Conservation (phyloP, 2,797 vertebrate species). For the Hippocampus kuda region DNA sequence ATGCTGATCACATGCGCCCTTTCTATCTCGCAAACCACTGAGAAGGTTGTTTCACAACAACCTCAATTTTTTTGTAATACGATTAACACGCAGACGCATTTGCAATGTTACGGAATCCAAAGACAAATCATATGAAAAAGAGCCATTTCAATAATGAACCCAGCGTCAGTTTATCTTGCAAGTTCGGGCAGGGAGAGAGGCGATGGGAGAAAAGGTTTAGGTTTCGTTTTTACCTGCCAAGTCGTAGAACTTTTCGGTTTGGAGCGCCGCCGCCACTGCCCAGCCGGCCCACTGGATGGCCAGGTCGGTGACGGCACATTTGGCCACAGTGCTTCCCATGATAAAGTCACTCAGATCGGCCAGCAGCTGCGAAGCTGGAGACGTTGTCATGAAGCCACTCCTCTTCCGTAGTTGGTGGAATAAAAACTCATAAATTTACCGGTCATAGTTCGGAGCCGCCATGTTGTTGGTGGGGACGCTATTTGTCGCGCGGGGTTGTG, state of each 20-base stretch:
- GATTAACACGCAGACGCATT: background rate
- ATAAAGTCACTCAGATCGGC: slow-evolving; percentile 30
- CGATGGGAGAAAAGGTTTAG: background rate
- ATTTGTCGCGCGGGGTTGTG: slow-evolving; percentile 33
- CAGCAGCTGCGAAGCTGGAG: slow-evolving; percentile 9
- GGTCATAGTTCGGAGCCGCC: slow-evolving; percentile 45
- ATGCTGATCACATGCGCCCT: background rate
- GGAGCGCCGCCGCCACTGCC: slow-evolving; percentile 58
- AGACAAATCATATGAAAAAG: background rate
- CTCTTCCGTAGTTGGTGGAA: background rate
- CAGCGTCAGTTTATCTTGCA: background rate
- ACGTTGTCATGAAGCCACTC: slow-evolving; percentile 22
- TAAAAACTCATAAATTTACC: background rate
- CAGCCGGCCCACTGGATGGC: slow-evolving; percentile 68
- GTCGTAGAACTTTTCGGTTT: slow-evolving; percentile 74
- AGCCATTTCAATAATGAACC: background rate
- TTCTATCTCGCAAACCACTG: background rate
- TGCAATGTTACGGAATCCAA: background rate
- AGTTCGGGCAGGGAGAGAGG: background rate
- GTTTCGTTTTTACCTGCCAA: slow-evolving; percentile 63
- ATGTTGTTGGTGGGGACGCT: slow-evolving; percentile 17
- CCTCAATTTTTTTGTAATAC: background rate
- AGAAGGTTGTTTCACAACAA: background rate
- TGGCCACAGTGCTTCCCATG: slow-evolving; percentile 55
- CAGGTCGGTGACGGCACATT: slow-evolving; percentile 59